These are phyloP conservation scores for Myotis brandtii DNA, from an alignment of 2,113 vertebrate genomes.

Conservation along the genomic window DNA sequence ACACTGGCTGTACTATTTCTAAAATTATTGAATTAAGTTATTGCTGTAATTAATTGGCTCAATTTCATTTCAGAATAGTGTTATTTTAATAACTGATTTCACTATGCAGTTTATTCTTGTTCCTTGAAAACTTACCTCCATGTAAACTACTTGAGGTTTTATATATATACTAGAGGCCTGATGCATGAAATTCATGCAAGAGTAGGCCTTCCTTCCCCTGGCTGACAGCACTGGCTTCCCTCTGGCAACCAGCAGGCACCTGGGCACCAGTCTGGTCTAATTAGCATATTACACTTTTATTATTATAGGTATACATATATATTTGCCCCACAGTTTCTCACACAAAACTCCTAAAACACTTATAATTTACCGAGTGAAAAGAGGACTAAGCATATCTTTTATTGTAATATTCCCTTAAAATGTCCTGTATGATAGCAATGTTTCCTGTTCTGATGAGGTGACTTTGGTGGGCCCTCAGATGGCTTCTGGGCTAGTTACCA, in stretches of 20 bases:
- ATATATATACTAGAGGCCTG: too few species aligned
- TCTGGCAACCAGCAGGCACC: too few species aligned
- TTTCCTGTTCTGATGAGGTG: not conserved
- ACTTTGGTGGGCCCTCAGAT: not conserved
- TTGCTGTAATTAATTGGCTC: not conserved
- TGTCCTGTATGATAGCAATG: not conserved
- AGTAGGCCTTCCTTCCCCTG: too few species aligned
- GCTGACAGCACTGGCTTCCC: too few species aligned
- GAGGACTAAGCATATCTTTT: not conserved
- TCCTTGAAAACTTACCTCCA: not conserved
- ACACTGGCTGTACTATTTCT: not conserved
- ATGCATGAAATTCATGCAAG: too few species aligned
- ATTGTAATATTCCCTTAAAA: not conserved
- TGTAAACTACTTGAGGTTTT: not conserved
- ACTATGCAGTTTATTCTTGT: not conserved
- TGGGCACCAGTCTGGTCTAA: too few species aligned
- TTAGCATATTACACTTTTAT: too few species aligned
- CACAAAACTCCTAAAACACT: not conserved
- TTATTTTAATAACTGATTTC: not conserved
- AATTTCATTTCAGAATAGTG: not conserved
- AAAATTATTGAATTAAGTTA: not conserved
- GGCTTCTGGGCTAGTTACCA: not conserved
- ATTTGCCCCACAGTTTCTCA: not conserved
- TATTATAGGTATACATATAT: not conserved
- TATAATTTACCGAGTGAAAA: not conserved